phyloP scores from a whole-genome alignment of 2,797 vertebrate species.

The Mormyrus proboscirostris region DNA sequence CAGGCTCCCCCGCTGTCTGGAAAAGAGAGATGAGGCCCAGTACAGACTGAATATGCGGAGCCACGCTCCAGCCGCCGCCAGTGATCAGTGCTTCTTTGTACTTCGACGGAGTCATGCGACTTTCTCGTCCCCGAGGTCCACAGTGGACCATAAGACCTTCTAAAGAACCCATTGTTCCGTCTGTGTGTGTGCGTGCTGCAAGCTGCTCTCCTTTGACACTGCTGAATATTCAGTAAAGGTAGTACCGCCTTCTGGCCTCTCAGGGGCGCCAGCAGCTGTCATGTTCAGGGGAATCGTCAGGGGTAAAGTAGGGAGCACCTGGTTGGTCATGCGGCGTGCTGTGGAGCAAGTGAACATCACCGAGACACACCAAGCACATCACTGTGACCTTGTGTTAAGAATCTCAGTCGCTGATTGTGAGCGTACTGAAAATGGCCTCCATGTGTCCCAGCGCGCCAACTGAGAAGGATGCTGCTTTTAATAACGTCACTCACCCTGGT shows the following conservation, averaged over 20 bases:
- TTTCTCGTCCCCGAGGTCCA: not conserved
- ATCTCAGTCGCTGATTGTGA: not conserved
- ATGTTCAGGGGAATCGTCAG: not conserved
- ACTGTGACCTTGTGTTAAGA: not conserved
- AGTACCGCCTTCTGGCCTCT: not conserved
- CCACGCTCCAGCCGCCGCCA: not conserved
- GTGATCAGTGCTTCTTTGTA: not conserved
- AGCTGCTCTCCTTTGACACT: not conserved
- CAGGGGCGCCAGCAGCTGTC: not conserved
- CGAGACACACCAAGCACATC: not conserved
- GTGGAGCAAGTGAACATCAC: not conserved
- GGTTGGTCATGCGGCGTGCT: not conserved
- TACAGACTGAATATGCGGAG: not conserved
- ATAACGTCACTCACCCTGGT: not conserved
- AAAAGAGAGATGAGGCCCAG: not conserved
- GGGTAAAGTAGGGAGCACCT: not conserved
- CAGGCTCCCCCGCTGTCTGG: not conserved
- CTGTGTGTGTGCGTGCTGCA: not conserved
- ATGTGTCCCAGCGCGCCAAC: not conserved
- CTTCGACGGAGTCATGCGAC: not conserved
- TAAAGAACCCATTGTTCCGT: not conserved
- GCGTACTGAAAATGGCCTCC: not conserved
- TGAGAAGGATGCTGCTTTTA: not conserved
- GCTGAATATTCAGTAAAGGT: not conserved
- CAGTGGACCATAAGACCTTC: not conserved